phyloP scores from a whole-genome alignment of 2,888 invertebrate species.

The Machimus rusticus region DNA sequence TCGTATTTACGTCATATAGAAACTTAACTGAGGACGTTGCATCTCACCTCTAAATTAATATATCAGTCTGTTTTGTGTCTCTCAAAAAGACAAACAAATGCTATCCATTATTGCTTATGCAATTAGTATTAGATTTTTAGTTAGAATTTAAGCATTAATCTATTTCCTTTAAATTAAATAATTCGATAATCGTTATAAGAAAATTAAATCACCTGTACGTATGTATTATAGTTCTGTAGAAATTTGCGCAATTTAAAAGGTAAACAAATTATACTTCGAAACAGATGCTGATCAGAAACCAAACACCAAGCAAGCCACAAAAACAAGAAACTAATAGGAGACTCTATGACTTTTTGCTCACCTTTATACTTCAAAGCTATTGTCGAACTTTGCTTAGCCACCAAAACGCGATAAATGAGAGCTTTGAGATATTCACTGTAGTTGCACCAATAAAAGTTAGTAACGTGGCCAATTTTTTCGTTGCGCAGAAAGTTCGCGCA shows the following conservation, averaged over 20 bases:
- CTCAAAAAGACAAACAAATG: background rate
- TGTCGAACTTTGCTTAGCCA: background rate
- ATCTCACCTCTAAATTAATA: background rate
- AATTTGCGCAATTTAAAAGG: background rate
- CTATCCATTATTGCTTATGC: background rate
- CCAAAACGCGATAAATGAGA: background rate
- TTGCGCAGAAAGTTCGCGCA: background rate
- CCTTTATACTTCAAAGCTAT: background rate
- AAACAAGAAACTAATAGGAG: background rate
- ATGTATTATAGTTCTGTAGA: background rate
- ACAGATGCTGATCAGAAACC: background rate
- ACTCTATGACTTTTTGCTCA: background rate
- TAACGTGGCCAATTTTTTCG: background rate
- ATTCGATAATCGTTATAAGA: background rate
- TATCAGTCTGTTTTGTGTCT: background rate
- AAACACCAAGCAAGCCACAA: background rate
- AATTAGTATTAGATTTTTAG: background rate
- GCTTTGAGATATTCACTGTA: background rate
- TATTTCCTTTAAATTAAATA: background rate
- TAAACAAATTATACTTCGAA: background rate
- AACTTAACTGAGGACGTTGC: background rate
- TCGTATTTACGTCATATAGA: background rate
- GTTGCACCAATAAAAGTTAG: background rate
- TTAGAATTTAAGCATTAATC: background rate
- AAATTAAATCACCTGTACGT: background rate